A percentile compares a stretch with the other conserved stretches of the same genome.
These are phyloP conservation scores for Rhinichthys klamathensis DNA, from an alignment of 2,113 vertebrate genomes.

Conservation along the genomic window DNA sequence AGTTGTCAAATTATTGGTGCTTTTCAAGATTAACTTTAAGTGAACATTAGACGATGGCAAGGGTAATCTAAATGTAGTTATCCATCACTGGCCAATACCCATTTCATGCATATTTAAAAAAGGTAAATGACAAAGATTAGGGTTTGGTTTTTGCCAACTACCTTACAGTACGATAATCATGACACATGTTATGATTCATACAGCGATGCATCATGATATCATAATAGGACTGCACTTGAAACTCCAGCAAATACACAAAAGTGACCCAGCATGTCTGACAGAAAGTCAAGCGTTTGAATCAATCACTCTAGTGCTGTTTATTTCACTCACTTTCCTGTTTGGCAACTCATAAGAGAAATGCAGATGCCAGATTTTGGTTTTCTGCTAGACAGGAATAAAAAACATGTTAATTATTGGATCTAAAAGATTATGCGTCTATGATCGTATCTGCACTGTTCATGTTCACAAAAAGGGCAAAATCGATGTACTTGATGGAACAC, in stretches of 20 bases:
- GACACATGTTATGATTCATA: neutral
- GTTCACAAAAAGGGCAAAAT: neutral
- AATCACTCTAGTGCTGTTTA: neutral
- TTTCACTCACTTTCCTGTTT: neutral
- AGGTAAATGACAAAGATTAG: neutral
- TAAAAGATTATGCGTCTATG: neutral
- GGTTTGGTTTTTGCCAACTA: neutral
- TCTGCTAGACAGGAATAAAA: neutral
- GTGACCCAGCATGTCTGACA: neutral
- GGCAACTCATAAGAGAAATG: no score
- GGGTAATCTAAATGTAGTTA: neutral
- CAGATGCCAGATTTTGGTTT: neutral
- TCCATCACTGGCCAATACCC: neutral
- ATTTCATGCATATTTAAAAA: neutral
- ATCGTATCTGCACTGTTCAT: neutral
- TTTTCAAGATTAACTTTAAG: neutral
- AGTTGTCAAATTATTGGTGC: neutral
- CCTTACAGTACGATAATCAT: neutral
- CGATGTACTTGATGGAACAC: neutral
- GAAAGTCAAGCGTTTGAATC: neutral
- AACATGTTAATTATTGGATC: neutral
- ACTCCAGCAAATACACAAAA: constrained; percentile 9
- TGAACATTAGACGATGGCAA: neutral
- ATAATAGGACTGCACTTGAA: neutral
- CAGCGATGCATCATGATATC: neutral